Percentiles rank a stretch among this genome's conserved stretches.
phyloP scores from a whole-genome alignment of 2,113 vertebrate species.

The Crypturellus undulatus region DNA sequence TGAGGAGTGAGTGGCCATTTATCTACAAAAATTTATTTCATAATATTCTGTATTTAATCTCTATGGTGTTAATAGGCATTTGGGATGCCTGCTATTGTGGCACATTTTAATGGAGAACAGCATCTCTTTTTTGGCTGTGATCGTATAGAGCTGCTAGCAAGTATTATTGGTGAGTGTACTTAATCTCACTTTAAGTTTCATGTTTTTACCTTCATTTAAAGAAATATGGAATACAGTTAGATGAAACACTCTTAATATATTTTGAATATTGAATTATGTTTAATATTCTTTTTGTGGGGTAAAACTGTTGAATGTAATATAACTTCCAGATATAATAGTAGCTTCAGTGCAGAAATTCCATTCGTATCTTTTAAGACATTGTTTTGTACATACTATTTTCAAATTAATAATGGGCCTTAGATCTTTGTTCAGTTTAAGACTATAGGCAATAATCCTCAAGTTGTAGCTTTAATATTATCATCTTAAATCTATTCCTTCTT shows the following conservation, averaged over 20 bases:
- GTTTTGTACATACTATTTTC: neutral
- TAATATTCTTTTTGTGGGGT: neutral
- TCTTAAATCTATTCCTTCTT: neutral
- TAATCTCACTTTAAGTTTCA: neutral
- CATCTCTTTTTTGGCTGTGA: constrained; percentile 92
- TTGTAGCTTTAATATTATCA: neutral
- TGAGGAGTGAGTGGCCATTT: neutral
- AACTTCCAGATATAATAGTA: neutral
- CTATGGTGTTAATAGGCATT: constrained; percentile 81
- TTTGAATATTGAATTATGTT: neutral
- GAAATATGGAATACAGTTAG: neutral
- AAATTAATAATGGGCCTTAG: neutral
- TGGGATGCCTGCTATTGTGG: constrained; percentile 87
- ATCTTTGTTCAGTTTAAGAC: neutral
- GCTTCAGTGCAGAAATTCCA: neutral
- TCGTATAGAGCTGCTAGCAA: constrained; percentile 89
- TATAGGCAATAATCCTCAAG: neutral
- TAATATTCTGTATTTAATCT: constrained; percentile 4
- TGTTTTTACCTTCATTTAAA: neutral
- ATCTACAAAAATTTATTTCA: neutral
- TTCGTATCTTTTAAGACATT: neutral
- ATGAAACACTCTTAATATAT: neutral
- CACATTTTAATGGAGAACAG: constrained; percentile 80
- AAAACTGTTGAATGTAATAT: neutral
- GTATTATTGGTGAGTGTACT: constrained; percentile 84